A percentile compares a stretch with the other conserved stretches of the same genome.
Conservation (phyloP, 2,797 vertebrate species). For the Enteromius paludinosus region DNA sequence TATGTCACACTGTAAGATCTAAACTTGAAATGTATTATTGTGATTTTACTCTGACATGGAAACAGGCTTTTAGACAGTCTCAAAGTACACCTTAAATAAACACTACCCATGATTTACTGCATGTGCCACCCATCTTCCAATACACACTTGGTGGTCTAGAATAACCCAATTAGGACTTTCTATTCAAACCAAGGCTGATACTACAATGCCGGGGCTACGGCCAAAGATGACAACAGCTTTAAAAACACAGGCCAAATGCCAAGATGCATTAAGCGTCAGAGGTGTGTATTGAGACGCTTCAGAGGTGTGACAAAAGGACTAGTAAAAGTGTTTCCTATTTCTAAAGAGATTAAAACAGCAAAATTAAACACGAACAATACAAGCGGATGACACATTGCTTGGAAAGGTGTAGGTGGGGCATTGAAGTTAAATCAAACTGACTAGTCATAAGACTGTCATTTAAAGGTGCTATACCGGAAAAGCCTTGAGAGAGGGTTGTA, state of each 20-base stretch:
- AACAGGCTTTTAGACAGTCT: background rate
- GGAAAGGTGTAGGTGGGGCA: constrained; percentile 2
- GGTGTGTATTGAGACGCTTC: background rate
- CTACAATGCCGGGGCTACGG: background rate
- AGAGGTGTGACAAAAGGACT: constrained; percentile 37
- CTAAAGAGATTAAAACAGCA: background rate
- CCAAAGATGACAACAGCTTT: constrained; percentile 25
- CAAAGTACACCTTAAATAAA: background rate
- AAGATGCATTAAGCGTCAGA: constrained; percentile 17
- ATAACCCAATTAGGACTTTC: constrained; percentile 17
- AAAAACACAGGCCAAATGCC: constrained; percentile 43
- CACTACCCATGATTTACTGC: background rate
- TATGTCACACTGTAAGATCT: background rate
- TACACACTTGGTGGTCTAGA: background rate
- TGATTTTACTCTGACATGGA: background rate
- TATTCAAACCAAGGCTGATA: background rate
- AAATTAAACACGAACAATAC: constrained; percentile 16
- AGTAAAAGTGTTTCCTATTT: constrained; percentile 6
- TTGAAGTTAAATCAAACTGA: constrained; percentile 8
- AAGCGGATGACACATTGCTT: background rate
- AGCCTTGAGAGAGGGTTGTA: background rate
- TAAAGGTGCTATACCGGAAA: background rate
- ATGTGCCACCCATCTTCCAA: background rate
- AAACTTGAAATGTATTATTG: background rate
- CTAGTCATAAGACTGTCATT: constrained; percentile 16